phyloP scores from a whole-genome alignment of 2,797 vertebrate genomes.

The Sus cebifrons region DNA sequence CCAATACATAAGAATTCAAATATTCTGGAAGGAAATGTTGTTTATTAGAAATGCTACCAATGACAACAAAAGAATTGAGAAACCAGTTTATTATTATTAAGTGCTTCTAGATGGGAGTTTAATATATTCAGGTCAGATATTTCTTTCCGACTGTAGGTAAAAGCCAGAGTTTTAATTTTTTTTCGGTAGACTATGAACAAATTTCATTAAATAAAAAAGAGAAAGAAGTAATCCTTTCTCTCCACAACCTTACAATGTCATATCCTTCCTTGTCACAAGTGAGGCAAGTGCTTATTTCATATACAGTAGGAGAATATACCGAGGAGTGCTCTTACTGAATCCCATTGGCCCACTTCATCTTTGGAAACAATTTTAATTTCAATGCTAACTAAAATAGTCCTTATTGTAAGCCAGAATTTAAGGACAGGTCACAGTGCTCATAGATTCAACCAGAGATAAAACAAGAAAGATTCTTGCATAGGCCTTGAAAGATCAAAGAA shows the following conservation, averaged over 20 bases:
- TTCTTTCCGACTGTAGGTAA: conserved; percentile 72
- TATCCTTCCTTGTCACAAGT: not conserved
- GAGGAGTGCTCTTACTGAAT: not conserved
- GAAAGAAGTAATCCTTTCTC: conserved; percentile 5
- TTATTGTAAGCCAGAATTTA: conserved; percentile 65
- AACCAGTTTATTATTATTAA: conserved; percentile 84
- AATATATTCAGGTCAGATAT: conserved; percentile 63
- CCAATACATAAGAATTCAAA: conserved; percentile 86
- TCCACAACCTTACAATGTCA: not conserved
- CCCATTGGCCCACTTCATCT: not conserved
- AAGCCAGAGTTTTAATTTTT: conserved; percentile 42
- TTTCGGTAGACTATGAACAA: conserved; percentile 37
- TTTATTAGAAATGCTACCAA: conserved; percentile 84
- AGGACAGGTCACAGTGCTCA: not conserved
- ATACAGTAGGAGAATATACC: not conserved
- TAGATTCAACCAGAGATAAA: conserved; percentile 24
- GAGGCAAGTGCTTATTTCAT: conserved; percentile 39
- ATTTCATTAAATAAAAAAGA: conserved; percentile 69
- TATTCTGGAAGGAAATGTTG: conserved; percentile 81
- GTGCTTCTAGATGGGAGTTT: conserved; percentile 69
- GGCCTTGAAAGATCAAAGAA: not conserved
- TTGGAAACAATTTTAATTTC: conserved; percentile 42
- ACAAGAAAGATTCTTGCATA: not conserved
- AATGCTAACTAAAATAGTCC: not conserved
- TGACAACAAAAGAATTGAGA: conserved; percentile 82